phyloP scores from a whole-genome alignment of 2,888 invertebrate genomes.

The Diarsia dahlii region DNA sequence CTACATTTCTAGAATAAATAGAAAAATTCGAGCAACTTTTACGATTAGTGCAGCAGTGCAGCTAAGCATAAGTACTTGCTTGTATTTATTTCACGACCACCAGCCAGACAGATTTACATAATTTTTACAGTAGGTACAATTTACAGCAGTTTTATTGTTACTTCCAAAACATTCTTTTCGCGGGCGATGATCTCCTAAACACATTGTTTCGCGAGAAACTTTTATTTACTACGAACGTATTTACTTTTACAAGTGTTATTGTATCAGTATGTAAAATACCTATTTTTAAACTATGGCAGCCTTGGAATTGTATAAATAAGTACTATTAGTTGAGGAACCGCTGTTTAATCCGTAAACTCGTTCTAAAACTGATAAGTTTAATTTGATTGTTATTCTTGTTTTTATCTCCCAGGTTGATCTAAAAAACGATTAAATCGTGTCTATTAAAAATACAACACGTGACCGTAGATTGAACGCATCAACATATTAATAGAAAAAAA shows the following conservation, averaged over 20 bases:
- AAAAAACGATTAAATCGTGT: conserved; percentile 39
- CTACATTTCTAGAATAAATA: conserved; percentile 1
- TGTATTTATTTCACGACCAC: conserved; percentile 11
- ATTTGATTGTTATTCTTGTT: conserved; percentile 39
- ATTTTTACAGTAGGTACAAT: conserved; percentile 6
- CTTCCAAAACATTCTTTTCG: conserved; percentile 26
- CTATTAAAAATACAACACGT: conserved; percentile 18
- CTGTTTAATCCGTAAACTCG: conserved; percentile 23
- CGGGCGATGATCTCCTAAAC: conserved; percentile 34
- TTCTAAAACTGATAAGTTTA: conserved; percentile 7
- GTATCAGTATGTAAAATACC: conserved; percentile 6
- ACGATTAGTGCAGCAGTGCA: conserved; percentile 10
- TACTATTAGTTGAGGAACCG: conserved; percentile 7
- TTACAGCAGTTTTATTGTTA: conserved; percentile 9
- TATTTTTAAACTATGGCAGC: conserved; percentile 18
- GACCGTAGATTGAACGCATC: conserved; percentile 16
- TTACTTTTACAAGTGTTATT: conserved; percentile 34
- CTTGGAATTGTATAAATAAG: conserved; percentile 15
- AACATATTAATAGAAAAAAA: conserved; percentile 33
- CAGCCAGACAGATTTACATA: background rate
- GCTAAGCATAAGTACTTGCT: background rate
- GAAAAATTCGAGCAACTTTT: no score
- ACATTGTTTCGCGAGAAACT: conserved; percentile 21
- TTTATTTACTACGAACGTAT: conserved; percentile 40
- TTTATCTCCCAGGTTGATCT: conserved; percentile 15